Base-by-base conservation (phyloP, 1,140 invertebrate species). In the Anastrepha obliqua region DNA sequence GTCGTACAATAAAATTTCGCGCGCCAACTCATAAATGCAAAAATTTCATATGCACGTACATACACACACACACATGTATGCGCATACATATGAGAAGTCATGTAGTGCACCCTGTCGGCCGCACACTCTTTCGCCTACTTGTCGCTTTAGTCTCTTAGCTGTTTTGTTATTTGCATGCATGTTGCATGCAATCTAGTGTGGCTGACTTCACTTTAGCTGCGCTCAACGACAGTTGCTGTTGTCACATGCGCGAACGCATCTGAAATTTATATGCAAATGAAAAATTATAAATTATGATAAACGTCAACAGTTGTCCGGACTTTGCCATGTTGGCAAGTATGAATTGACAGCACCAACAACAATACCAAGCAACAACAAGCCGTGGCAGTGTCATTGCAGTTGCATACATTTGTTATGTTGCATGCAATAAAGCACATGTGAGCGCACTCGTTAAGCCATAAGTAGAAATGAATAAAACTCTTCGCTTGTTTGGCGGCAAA, bases 241-340 rank as follows among this genome's bases (percentile, higher is more conserved):
- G 91, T 91, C 91, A 91, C 91, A 92, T 92, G 90, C 87, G 67
- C 85, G 74, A 17, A 64, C 60, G 86, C 87, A 89, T 88, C 87
- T 88, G 87, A 64, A 86, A 87, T 86, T 67, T 87, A 89, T 90
- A 92, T 91, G 91, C 91, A 92, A 91, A 92, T 92, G 90, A 92
- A 81, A 81, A 81, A 58, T 90, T 90, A 91, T 89, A 90, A 91
- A 92, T 92, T 91, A 92, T 92, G 91, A 92, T 92, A 92, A 92
- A 91, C 91, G 91, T 90, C 91, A 91, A 86, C 91, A 92, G 91
- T 92, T 92, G 91, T 91, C 91, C 91, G 91, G 91, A 91, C 90
- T 90, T 89, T 90, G 88, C 90, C 89, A 91, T 92, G 91, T 91
- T 85, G 86, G 74, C 74, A 81, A 81, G 74, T 51, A 81, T 88